Evolutionary conservation across 1,140 invertebrate genomes (phyloP).

Genomic region (Bombus difficillimus): DNA sequence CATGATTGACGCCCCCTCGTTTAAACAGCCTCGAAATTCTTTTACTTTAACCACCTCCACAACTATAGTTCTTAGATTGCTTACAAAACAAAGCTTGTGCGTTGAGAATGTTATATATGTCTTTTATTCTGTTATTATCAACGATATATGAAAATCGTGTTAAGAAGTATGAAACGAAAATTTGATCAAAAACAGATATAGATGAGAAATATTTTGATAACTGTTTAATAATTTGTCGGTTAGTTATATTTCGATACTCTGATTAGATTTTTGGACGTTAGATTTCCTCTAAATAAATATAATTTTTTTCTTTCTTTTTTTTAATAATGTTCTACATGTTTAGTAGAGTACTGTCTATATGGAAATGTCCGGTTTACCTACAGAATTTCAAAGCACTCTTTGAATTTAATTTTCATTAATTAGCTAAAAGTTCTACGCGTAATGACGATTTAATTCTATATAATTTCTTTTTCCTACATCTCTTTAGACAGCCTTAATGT

Average conservation of each 20-base stretch:
- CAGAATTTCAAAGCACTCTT: not conserved
- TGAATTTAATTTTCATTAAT: not conserved
- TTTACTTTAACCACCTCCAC: not conserved
- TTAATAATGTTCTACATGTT: not conserved
- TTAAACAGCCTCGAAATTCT: conserved; percentile 56
- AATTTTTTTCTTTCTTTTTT: not conserved
- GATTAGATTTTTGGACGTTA: not conserved
- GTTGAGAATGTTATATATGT: conserved; percentile 11
- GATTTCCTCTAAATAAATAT: not conserved
- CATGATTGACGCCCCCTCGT: conserved; percentile 69
- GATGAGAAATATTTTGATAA: no score
- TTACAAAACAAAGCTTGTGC: not conserved
- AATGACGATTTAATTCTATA: not conserved
- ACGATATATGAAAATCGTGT: conserved; percentile 2
- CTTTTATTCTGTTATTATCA: not conserved
- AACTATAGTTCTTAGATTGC: no score
- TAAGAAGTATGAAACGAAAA: no score
- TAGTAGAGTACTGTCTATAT: no score
- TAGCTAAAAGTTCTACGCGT: not conserved
- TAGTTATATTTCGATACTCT: not conserved
- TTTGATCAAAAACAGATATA: no score
- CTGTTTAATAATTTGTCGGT: no score
- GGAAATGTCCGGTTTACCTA: not conserved
- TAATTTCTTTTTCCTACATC: not conserved
- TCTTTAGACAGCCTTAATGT: not conserved